Evolutionary conservation across 2,888 invertebrate genomes (phyloP), one percentile per base, ranked within the genome.

Genomic region (Rhingia campestris): DNA sequence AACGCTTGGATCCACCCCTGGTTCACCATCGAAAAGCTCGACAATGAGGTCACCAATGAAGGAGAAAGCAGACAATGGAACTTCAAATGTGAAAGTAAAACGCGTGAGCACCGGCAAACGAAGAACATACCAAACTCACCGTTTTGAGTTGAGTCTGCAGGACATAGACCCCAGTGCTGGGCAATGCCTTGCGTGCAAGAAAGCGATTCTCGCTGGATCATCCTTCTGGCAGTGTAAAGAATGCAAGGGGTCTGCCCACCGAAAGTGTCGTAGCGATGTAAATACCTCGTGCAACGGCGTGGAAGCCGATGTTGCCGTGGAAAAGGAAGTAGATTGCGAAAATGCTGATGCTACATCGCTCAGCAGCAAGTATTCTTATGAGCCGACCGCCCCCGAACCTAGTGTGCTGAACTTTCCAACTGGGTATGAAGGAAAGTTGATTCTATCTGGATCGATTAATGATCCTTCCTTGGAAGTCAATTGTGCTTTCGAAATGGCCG

Each of bases 151-250:
- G 85, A 88, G 89, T 1, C 73, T 91, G 12, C 89, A 90, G 58
- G 90, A 90, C 14, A 79, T 86, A 4, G 88, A 88, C 3, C 70
- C 64, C 10, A 87, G 87, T 10, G 76, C 81, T 0, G 54, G 51
- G 0, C 43, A 47, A 1, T 92, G 92, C 56, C 59, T 88, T 41
- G 90, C 88, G 0, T 92, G 92, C 66, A 86, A 87, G 4, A 87
- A 88, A 37, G 69, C 82, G 0, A 89, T 91, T 14, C 4, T 90
- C 5, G 86, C 87, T 6, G 90, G 90, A 0, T 88, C 89, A 0
- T 88, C 92, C 0, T 91, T 88, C 72, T 91, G 91, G 91, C 88
- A 89, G 14, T 92, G 92, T 81, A 90, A 88, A 59, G 91, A 91
- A 67, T 92, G 92, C 81, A 91, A 91, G 53, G 87, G 80, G 5